Evolutionary conservation across 1,140 invertebrate genomes (phyloP).

Genomic region (Protaetia brevitarsis): DNA sequence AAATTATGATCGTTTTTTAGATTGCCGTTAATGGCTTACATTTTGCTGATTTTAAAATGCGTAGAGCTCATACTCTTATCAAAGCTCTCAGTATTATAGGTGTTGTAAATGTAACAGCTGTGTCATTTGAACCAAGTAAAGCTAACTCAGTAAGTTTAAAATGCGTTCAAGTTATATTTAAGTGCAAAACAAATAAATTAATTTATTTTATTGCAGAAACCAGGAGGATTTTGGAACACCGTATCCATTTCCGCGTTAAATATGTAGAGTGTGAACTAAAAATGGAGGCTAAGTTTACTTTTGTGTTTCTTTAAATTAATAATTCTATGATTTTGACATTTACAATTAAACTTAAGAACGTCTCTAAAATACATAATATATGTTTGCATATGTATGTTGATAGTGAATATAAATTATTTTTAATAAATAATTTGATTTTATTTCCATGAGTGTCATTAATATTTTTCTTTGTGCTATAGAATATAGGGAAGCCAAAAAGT

Average conservation of each 20-base stretch:
- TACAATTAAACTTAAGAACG: too few species aligned
- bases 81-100: background rate
- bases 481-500: too few species aligned
- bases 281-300: too few species aligned
- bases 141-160: background rate
- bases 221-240: background rate
- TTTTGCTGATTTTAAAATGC: background rate
- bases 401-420: too few species aligned
- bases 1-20: too few species aligned
- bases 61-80: background rate
- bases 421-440: too few species aligned
- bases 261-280: background rate
- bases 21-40: background rate
- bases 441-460: too few species aligned
- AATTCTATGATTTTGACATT: too few species aligned
- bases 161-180: background rate
- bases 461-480: too few species aligned
- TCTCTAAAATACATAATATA: too few species aligned
- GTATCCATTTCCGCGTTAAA: background rate
- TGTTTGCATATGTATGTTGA: too few species aligned
- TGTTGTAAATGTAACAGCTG: background rate
- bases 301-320: too few species aligned
- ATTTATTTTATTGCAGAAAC: background rate
- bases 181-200: background rate
- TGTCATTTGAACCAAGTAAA: background rate